Evolutionary conservation across 2,888 invertebrate species (phyloP).

Genomic region (Sympetrum striolatum): DNA sequence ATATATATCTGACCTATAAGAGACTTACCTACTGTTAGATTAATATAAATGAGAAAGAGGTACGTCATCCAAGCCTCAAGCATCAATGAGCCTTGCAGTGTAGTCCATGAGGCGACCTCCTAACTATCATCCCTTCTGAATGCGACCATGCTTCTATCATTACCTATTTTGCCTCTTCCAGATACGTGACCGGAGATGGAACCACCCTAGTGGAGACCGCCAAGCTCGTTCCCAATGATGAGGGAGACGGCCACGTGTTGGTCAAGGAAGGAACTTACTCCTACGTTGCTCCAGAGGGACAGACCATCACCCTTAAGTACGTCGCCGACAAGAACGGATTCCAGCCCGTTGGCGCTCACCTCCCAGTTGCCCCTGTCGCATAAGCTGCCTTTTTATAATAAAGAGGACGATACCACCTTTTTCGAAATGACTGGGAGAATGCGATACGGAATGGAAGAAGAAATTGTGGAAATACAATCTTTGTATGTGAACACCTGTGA

Average conservation of each 20-base stretch:
- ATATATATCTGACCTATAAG: too few relatives aligned
- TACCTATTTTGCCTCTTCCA: not conserved
- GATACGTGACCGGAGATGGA: constrained; percentile 50
- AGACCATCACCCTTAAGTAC: constrained; percentile 49
- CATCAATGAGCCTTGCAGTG: too few relatives aligned
- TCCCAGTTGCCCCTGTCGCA: constrained; percentile 47
- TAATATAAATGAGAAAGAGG: too few relatives aligned
- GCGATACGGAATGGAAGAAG: too few relatives aligned
- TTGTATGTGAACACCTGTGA: not conserved
- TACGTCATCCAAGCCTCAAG: too few relatives aligned
- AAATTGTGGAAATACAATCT: not conserved
- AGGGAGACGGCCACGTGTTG: constrained; percentile 49
- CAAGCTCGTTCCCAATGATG: constrained; percentile 49
- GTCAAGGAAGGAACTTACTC: constrained; percentile 51
- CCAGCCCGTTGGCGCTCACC: constrained; percentile 49
- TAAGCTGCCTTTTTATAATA: not conserved
- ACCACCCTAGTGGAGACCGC: constrained; percentile 50
- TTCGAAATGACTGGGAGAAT: too few relatives aligned
- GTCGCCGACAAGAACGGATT: constrained; percentile 50
- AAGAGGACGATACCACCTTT: too few relatives aligned
- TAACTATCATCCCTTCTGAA: too few relatives aligned
- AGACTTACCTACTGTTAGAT: too few relatives aligned
- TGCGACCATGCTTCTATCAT: too few relatives aligned
- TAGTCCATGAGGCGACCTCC: too few relatives aligned
- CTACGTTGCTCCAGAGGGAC: constrained; percentile 51